phyloP scores from a whole-genome alignment of 2,113 vertebrate genomes.

The Tachycineta bicolor region DNA sequence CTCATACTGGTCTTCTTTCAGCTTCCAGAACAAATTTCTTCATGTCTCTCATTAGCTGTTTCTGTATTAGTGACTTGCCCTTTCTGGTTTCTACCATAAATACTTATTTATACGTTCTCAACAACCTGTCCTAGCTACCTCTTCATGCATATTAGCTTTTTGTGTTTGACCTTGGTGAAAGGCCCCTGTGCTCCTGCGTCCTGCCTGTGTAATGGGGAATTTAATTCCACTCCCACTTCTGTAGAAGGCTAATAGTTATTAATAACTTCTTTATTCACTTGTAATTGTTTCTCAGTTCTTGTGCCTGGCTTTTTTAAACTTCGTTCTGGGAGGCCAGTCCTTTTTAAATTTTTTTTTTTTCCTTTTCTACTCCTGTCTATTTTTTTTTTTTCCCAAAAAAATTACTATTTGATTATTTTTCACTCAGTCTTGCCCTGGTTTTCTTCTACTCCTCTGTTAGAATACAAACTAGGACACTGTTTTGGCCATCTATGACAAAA shows the following conservation, averaged over 20 bases:
- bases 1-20: not conserved
- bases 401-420: not conserved
- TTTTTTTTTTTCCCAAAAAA: not conserved
- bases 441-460: not conserved
- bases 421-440: not conserved
- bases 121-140: not conserved
- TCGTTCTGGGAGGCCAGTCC: not conserved
- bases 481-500: not conserved
- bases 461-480: not conserved
- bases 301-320: not conserved
- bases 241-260: not conserved
- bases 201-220: not conserved
- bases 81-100: not conserved
- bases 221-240: not conserved
- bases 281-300: not conserved
- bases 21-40: not conserved
- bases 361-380: not conserved
- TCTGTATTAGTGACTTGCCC: not conserved
- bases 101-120: not conserved
- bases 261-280: not conserved
- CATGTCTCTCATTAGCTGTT: not conserved
- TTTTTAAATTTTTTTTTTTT: not conserved
- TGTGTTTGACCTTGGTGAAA: not conserved
- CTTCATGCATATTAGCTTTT: not conserved
- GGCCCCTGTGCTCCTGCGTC: not conserved